phyloP scores from a whole-genome alignment of 2,113 vertebrate species.

The Lipophrys pholis region DNA sequence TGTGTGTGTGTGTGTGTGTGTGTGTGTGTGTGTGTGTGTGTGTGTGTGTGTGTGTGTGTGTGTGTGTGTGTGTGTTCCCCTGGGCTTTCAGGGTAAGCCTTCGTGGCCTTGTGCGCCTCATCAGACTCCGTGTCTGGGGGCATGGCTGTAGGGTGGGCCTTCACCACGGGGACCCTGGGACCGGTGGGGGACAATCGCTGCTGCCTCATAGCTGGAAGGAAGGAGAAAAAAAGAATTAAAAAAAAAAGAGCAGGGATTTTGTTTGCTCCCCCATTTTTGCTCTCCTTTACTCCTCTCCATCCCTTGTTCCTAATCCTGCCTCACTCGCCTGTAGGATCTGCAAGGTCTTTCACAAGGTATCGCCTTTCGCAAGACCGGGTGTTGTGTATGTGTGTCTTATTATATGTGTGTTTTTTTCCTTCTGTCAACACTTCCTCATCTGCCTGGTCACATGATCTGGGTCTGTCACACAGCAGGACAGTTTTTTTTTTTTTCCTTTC shows the following conservation, averaged over 20 bases:
- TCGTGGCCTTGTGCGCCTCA: conserved; percentile 72
- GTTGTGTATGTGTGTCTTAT: conserved; percentile 49
- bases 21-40: conserved; percentile 45
- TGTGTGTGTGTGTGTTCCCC: conserved; percentile 62
- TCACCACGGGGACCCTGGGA: conserved; percentile 78
- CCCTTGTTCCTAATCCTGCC: conserved; percentile 60
- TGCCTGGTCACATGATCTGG: conserved; percentile 71
- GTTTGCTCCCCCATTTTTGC: conserved; percentile 50
- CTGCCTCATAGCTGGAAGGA: conserved; percentile 75
- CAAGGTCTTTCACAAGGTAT: conserved; percentile 77
- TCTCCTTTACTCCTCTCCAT: conserved; percentile 20
- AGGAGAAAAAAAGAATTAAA: conserved; percentile 52
- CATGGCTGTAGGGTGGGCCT: conserved; percentile 82
- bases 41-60: conserved; percentile 46
- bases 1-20: conserved; percentile 22
- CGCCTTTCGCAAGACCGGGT: conserved; percentile 70
- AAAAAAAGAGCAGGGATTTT: conserved; percentile 66
- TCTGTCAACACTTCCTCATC: conserved; percentile 78
- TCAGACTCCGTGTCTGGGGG: conserved; percentile 80
- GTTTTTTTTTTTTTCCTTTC: conserved; percentile 23
- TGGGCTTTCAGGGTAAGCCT: conserved; percentile 77
- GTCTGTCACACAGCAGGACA: conserved; percentile 38
- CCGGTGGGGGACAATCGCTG: conserved; percentile 77
- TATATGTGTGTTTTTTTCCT: conserved; percentile 39
- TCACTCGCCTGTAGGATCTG: conserved; percentile 46